A percentile compares a stretch with the other conserved stretches of the same genome.
Conservation (phyloP, 2,113 vertebrate species). For the Burhinus bistriatus region DNA sequence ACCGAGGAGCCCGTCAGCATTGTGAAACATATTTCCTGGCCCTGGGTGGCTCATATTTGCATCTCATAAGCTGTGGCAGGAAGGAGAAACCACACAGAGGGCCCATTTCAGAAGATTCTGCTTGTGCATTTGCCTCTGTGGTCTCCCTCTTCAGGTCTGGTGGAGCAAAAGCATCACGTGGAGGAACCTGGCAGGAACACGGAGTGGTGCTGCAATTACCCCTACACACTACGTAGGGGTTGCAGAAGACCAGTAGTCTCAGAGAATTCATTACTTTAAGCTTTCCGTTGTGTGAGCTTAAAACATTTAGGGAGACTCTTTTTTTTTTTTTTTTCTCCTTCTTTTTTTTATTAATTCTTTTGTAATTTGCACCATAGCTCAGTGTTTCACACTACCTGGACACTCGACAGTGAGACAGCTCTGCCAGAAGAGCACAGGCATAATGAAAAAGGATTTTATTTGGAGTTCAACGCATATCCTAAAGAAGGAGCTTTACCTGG, state of each 20-base stretch:
- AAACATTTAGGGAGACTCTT: neutral
- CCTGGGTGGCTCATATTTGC: neutral
- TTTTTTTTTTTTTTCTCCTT: neutral
- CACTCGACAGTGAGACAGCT: neutral
- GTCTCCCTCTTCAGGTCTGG: neutral
- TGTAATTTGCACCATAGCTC: neutral
- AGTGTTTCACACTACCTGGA: neutral
- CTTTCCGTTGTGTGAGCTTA: neutral
- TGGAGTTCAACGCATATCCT: neutral
- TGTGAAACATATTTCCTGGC: neutral
- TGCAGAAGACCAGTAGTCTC: neutral
- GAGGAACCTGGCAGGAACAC: neutral
- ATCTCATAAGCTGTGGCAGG: neutral
- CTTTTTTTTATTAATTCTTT: neutral
- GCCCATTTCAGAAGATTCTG: neutral
- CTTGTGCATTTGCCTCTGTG: neutral
- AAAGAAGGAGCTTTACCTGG: slow-evolving; percentile 23
- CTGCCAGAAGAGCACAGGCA: neutral
- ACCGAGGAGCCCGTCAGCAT: neutral
- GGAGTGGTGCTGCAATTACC: neutral
- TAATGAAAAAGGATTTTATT: neutral
- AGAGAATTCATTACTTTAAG: neutral
- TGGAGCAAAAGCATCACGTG: neutral
- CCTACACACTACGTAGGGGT: neutral
- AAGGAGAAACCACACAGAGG: neutral